Conservation (phyloP, 2,113 vertebrate species). For the Empidonax alnorum region DNA sequence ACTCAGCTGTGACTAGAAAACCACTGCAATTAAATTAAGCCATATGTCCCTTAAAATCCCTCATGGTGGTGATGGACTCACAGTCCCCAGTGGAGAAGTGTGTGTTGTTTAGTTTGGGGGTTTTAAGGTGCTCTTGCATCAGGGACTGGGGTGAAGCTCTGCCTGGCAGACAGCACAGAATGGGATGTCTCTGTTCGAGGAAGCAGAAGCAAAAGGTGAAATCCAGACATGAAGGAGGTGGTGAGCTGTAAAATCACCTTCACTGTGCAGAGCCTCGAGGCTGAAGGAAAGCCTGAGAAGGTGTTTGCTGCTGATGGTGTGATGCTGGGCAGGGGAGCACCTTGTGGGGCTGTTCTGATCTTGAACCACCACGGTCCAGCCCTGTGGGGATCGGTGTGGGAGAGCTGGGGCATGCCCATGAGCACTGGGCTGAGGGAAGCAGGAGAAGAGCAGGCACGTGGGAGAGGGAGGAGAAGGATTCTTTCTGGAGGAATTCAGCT, state of each 20-base stretch:
- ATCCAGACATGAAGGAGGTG: neutral
- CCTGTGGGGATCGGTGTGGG: accelerated
- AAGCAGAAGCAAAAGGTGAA: neutral
- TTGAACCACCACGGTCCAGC: neutral
- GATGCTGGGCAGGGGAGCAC: neutral
- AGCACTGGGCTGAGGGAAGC: neutral
- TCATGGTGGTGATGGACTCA: neutral
- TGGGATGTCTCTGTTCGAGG: neutral
- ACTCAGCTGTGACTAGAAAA: neutral
- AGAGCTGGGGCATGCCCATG: neutral
- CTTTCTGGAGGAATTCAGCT: neutral
- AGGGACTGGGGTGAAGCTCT: neutral
- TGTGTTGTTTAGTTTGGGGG: accelerated
- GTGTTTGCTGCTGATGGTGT: neutral
- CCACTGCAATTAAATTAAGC: conserved; percentile 6
- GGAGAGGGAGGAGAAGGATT: neutral
- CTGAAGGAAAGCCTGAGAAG: neutral
- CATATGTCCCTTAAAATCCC: neutral
- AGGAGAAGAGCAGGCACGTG: accelerated
- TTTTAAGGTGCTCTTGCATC: neutral
- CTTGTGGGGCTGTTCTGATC: neutral
- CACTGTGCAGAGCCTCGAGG: neutral
- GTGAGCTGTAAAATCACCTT: neutral
- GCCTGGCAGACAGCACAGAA: neutral
- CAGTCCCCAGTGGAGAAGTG: neutral